These are phyloP conservation scores for Helicoverpa armigera DNA, from an alignment of 1,140 invertebrate genomes.

Conservation along the genomic window DNA sequence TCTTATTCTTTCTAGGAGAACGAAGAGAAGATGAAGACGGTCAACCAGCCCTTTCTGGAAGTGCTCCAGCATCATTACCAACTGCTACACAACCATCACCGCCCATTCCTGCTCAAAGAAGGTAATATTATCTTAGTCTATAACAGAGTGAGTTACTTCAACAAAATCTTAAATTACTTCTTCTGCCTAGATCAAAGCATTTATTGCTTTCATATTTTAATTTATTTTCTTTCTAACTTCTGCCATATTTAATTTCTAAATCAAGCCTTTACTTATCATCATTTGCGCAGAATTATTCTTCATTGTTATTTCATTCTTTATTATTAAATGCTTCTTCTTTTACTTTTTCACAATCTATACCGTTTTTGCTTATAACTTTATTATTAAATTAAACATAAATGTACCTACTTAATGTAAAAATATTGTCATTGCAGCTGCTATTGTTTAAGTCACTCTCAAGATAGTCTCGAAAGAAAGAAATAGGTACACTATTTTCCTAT, in stretches of 20 bases:
- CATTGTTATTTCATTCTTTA: background rate
- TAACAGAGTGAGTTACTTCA: background rate
- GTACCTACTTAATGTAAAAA: slow-evolving; percentile 72
- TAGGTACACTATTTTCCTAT: slow-evolving; percentile 82
- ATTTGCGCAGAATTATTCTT: background rate
- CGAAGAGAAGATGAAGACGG: slow-evolving; percentile 68
- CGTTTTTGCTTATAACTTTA: slow-evolving; percentile 9
- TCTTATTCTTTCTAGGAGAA: slow-evolving; percentile 59
- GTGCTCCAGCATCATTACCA: slow-evolving; percentile 79
- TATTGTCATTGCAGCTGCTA: slow-evolving; percentile 84
- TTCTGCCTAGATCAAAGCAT: background rate
- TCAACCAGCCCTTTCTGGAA: slow-evolving; percentile 74
- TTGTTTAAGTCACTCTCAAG: slow-evolving; percentile 85
- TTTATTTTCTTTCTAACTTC: background rate
- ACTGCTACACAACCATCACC: slow-evolving; percentile 73
- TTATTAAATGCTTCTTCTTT: slow-evolving; percentile 8
- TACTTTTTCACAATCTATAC: slow-evolving; percentile 22
- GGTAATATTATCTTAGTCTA: slow-evolving; percentile 59
- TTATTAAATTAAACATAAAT: slow-evolving; percentile 32
- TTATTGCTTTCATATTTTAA: background rate
- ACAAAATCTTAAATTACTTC: background rate
- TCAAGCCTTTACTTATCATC: background rate
- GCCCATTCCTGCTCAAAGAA: slow-evolving; percentile 80
- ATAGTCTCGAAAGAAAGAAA: slow-evolving; percentile 72
- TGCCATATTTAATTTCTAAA: background rate